Conservation (phyloP, 2,113 vertebrate genomes). For the Boulengeromyrus knoepffleri region DNA sequence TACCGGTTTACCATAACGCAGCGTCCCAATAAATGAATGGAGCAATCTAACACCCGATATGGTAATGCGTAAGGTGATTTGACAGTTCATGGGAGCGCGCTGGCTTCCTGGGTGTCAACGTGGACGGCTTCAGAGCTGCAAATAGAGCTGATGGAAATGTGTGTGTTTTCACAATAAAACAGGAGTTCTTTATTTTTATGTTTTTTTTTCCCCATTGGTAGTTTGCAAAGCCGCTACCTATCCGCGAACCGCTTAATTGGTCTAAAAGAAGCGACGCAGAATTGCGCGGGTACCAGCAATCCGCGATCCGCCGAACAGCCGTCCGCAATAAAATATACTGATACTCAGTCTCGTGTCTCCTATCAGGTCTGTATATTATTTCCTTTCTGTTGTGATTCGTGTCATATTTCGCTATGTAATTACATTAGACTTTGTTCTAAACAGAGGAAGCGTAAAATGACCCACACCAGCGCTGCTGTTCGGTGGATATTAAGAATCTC, state of each 20-base stretch:
- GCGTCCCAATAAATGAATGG: background rate
- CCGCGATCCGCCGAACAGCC: background rate
- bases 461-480: background rate
- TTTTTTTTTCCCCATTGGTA: background rate
- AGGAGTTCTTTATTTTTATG: background rate
- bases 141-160: background rate
- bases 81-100: background rate
- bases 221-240: background rate
- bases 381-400: background rate
- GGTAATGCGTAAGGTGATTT: background rate
- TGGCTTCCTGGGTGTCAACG: background rate
- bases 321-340: background rate
- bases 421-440: background rate
- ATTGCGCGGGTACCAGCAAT: background rate
- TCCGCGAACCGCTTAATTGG: background rate
- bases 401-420: background rate
- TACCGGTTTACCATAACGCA: background rate
- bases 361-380: background rate
- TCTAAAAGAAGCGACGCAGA: background rate
- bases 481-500: background rate
- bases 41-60: background rate
- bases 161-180: background rate
- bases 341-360: background rate
- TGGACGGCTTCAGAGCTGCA: background rate
- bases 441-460: background rate